Evolutionary conservation across 1,140 invertebrate genomes (phyloP).

Genomic region (Drosophila dunni): DNA sequence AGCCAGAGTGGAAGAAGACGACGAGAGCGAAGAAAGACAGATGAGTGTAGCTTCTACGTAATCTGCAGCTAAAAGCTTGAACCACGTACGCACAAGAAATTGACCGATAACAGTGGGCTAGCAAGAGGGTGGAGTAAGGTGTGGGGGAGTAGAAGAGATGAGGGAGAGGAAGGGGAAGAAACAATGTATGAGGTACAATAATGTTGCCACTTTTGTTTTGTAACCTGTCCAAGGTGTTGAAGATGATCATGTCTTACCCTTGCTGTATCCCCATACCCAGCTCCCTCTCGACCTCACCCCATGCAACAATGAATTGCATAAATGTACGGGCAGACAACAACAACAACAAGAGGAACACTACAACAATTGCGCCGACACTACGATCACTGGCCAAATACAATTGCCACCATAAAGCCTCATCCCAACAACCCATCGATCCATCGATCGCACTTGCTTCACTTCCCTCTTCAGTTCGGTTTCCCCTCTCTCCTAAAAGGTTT

Average conservation of each 20-base stretch:
- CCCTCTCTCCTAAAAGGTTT: neutral
- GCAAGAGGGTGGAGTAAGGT: neutral
- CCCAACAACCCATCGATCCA: slow-evolving; percentile 58
- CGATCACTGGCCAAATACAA: slow-evolving; percentile 76
- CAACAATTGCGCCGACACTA: slow-evolving; percentile 71
- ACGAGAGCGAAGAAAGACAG: slow-evolving; percentile 2
- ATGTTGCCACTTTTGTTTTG: slow-evolving; percentile 84
- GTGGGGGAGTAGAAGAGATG: neutral
- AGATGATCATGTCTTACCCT: slow-evolving; percentile 76
- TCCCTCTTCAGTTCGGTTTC: neutral
- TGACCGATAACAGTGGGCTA: slow-evolving; percentile 59
- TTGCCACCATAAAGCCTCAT: slow-evolving; percentile 78
- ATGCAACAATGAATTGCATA: slow-evolving; percentile 77
- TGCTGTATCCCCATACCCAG: neutral
- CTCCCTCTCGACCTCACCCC: slow-evolving; percentile 12
- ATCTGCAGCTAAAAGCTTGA: slow-evolving; percentile 69
- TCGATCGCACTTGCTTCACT: slow-evolving; percentile 48
- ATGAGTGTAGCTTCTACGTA: slow-evolving; percentile 57
- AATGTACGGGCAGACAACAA: slow-evolving; percentile 66
- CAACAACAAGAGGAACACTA: slow-evolving; percentile 48
- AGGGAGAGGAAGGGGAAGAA: neutral
- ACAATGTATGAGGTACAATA: slow-evolving; percentile 62
- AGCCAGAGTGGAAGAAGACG: slow-evolving; percentile 15
- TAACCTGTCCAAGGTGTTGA: slow-evolving; percentile 84
- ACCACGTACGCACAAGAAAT: slow-evolving; percentile 62